These are phyloP conservation scores for Spodoptera litura DNA, from an alignment of 1,140 invertebrate species.

Conservation along the genomic window DNA sequence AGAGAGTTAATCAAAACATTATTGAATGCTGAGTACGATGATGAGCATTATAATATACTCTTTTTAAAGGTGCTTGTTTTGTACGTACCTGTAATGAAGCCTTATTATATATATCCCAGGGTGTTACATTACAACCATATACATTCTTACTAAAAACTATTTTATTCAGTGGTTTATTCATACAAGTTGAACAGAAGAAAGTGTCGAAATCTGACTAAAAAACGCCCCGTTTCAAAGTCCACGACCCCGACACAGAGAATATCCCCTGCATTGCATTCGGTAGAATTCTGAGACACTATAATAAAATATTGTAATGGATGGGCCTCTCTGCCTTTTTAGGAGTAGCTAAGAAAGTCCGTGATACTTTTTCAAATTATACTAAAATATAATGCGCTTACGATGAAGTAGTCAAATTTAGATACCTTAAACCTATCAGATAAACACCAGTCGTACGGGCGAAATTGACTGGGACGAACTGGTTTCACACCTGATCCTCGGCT, in stretches of 20 bases:
- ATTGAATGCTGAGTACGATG: slow-evolving; percentile 79
- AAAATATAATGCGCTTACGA: too few relatives aligned
- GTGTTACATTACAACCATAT: too few relatives aligned
- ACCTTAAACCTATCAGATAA: slow-evolving; percentile 70
- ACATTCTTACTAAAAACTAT: too few relatives aligned
- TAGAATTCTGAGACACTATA: too few relatives aligned
- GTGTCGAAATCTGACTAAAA: too few relatives aligned
- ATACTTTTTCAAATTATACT: background rate
- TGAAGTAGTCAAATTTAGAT: too few relatives aligned
- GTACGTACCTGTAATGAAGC: background rate
- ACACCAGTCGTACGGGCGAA: slow-evolving; percentile 86
- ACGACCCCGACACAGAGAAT: too few relatives aligned
- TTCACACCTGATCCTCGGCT: slow-evolving; percentile 89
- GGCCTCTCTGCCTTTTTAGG: background rate
- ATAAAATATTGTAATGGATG: too few relatives aligned
- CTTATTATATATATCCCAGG: background rate
- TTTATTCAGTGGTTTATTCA: too few relatives aligned
- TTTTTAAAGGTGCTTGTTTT: slow-evolving; percentile 74
- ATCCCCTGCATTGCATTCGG: too few relatives aligned
- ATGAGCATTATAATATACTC: slow-evolving; percentile 80
- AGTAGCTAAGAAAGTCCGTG: background rate
- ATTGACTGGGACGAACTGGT: slow-evolving; percentile 90
- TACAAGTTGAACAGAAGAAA: too few relatives aligned
- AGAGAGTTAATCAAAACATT: slow-evolving; percentile 65
- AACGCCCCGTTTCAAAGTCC: too few relatives aligned